Evolutionary conservation across 2,888 invertebrate species (phyloP).

Genomic region (Caenorhabditis parvicauda): DNA sequence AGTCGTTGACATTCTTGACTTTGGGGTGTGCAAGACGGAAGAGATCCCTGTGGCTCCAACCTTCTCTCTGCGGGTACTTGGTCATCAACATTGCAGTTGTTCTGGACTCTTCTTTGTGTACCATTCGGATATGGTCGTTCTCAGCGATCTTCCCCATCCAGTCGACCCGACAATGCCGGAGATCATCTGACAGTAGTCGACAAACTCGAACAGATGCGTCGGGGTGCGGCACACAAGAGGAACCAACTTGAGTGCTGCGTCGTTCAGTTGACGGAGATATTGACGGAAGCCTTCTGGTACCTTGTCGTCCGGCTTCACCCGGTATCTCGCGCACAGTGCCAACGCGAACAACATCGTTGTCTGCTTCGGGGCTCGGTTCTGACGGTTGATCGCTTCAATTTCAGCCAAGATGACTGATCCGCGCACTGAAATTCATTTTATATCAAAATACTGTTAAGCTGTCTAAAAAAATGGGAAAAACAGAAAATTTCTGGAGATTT

Average conservation of each 20-base stretch:
- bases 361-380: constrained; percentile 63
- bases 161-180: constrained; percentile 39
- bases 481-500: no score
- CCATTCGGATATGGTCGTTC: constrained; percentile 72
- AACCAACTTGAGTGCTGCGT: constrained; percentile 34
- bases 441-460: no score
- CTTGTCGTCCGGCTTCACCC: constrained; percentile 46
- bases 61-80: constrained; percentile 71
- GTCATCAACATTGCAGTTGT: constrained; percentile 72
- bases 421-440: no score
- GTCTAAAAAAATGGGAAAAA: no score
- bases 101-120: constrained; percentile 68
- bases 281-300: constrained; percentile 10
- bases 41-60: constrained; percentile 76
- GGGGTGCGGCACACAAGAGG: constrained; percentile 70
- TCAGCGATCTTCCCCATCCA: constrained; percentile 72
- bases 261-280: constrained; percentile 38
- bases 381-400: constrained; percentile 58
- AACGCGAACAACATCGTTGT: constrained; percentile 71
- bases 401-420: constrained; percentile 61
- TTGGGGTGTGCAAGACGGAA: constrained; percentile 64
- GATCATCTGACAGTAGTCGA: constrained; percentile 69
- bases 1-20: not conserved
- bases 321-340: constrained; percentile 69
- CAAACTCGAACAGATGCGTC: constrained; percentile 72